Percentiles rank a stretch among this genome's conserved stretches.
Evolutionary conservation across 2,797 vertebrate genomes (phyloP).

Genomic region (Margarornis squamiger): DNA sequence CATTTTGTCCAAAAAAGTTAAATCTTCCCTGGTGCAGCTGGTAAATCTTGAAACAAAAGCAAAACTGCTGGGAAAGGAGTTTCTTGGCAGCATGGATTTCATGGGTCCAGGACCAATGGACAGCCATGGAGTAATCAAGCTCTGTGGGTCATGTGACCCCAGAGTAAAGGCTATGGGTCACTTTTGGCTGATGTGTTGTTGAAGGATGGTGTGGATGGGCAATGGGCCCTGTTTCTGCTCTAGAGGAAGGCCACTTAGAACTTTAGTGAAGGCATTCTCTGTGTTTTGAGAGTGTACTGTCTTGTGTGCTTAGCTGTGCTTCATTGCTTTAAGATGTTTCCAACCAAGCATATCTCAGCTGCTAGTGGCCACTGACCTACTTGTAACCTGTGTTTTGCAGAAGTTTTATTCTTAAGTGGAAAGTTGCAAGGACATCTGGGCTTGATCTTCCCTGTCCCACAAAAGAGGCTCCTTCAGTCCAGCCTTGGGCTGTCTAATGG

Average conservation of each 20-base stretch:
- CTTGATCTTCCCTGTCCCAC: not conserved
- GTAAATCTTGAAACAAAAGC: not conserved
- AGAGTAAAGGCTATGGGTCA: not conserved
- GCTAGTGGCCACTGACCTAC: not conserved
- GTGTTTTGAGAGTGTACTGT: not conserved
- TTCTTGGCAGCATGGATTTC: not conserved
- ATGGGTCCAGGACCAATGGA: not conserved
- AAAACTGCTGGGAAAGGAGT: not conserved
- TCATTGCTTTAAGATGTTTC: not conserved
- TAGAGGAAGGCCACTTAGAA: not conserved
- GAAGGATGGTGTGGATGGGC: not conserved
- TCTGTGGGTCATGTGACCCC: not conserved
- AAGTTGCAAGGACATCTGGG: not conserved
- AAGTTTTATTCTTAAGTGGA: conserved; percentile 4
- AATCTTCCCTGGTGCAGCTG: not conserved
- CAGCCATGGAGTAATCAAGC: not conserved
- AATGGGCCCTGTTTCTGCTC: not conserved
- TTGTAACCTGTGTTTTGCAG: not conserved
- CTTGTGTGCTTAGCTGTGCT: not conserved
- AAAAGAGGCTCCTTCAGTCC: not conserved
- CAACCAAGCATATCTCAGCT: not conserved
- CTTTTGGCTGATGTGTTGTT: not conserved
- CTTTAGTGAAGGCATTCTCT: not conserved
- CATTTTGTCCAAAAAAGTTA: not conserved
- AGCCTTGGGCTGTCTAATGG: not conserved